Evolutionary conservation across 2,888 invertebrate genomes (phyloP).

Genomic region (Tetragonula carbonaria): DNA sequence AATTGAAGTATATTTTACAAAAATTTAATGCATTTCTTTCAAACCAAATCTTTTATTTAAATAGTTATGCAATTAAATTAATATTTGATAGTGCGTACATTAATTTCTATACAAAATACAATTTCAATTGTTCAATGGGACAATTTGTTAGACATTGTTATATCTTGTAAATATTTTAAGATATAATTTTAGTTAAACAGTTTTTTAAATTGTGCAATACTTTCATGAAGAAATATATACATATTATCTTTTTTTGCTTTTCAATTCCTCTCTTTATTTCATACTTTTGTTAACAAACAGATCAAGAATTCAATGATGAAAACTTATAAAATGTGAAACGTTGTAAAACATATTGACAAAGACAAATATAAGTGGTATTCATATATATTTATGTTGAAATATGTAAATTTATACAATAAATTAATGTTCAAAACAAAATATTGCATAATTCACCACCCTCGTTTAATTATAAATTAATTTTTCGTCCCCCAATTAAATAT

Average conservation of each 20-base stretch:
- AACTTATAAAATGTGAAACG: constrained; percentile 20
- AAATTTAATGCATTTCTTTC: constrained; percentile 25
- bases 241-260: constrained; percentile 16
- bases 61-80: background rate
- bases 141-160: constrained; percentile 6
- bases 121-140: background rate
- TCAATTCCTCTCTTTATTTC: background rate
- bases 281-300: background rate
- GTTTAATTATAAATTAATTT: background rate
- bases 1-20: background rate
- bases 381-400: constrained; percentile 60
- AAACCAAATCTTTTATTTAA: constrained; percentile 4
- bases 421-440: constrained; percentile 44
- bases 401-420: constrained; percentile 68
- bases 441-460: background rate
- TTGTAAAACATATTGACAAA: constrained; percentile 41
- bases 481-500: background rate
- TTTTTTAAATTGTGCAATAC: constrained; percentile 27
- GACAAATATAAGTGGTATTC: constrained; percentile 34
- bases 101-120: background rate
- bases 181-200: constrained; percentile 10
- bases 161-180: constrained; percentile 36
- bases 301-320: constrained; percentile 4
- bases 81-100: background rate
- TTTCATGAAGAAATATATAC: constrained; percentile 10